Percentiles rank a stretch among this genome's conserved stretches.
phyloP scores from a whole-genome alignment of 1,140 invertebrate genomes.

The Papilio machaon region DNA sequence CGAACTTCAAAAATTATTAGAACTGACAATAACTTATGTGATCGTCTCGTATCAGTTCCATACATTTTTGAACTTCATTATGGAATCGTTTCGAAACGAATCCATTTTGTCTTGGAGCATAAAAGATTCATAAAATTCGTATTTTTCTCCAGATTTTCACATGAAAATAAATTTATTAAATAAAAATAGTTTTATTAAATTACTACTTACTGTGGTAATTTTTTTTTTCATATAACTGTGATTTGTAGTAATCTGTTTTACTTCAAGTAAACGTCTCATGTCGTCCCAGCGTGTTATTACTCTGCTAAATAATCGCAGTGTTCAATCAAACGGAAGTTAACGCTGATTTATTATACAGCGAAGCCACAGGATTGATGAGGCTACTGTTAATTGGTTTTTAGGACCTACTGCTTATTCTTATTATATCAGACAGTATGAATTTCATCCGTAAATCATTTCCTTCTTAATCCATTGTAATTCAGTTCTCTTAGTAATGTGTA shows the following conservation, averaged over 20 bases:
- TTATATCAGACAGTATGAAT: constrained; percentile 15
- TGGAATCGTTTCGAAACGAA: no score
- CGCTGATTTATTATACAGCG: constrained; percentile 19
- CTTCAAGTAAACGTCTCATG: not conserved
- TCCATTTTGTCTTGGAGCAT: no score
- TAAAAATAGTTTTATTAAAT: no score
- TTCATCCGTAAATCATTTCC: not conserved
- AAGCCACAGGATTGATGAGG: constrained; percentile 18
- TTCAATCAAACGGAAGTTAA: constrained; percentile 25
- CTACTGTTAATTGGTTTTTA: constrained; percentile 21
- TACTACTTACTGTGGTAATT: no score
- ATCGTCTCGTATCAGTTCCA: no score
- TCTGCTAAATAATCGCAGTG: not conserved
- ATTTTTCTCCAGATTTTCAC: no score
- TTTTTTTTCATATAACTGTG: not conserved
- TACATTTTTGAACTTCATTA: no score
- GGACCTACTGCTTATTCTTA: constrained; percentile 17
- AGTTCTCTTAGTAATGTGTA: not conserved
- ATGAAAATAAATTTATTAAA: no score
- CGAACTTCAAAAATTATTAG: no score
- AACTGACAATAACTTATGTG: no score
- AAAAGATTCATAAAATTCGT: no score
- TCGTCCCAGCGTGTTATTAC: not conserved
- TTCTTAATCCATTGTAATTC: not conserved
- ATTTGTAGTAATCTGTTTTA: not conserved